phyloP scores from a whole-genome alignment of 2,888 invertebrate genomes.

The Arrhopalites spinosus region DNA sequence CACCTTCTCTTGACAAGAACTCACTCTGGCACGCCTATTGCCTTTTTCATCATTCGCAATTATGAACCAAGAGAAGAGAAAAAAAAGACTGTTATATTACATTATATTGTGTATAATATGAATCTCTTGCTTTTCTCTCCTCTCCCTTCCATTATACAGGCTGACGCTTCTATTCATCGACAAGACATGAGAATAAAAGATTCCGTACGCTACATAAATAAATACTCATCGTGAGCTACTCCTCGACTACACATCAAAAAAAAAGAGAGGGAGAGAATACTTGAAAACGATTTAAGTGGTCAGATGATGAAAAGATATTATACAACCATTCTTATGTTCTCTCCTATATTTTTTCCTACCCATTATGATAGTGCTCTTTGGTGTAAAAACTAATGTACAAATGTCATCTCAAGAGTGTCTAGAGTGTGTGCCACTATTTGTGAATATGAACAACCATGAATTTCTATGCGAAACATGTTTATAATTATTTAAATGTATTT shows the following conservation, averaged over 20 bases:
- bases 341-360: no score
- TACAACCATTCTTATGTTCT: no score
- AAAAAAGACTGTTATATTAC: conserved; percentile 1
- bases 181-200: neutral
- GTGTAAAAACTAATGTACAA: no score
- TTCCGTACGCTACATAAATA: neutral
- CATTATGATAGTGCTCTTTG: no score
- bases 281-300: conserved; percentile 3
- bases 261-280: neutral
- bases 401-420: no score
- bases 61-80: conserved; percentile 9
- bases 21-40: conserved; percentile 16
- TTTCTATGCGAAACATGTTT: no score
- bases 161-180: conserved; percentile 21
- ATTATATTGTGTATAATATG: conserved; percentile 18
- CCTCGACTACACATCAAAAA: no score
- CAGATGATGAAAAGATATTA: neutral
- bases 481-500: no score
- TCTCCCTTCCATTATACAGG: conserved; percentile 15
- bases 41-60: conserved; percentile 24
- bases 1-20: conserved; percentile 31
- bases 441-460: no score
- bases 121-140: neutral
- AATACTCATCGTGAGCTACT: neutral
- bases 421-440: no score